Evolutionary conservation across 2,113 vertebrate genomes (phyloP).

Genomic region (Tricholaema leucomelas): DNA sequence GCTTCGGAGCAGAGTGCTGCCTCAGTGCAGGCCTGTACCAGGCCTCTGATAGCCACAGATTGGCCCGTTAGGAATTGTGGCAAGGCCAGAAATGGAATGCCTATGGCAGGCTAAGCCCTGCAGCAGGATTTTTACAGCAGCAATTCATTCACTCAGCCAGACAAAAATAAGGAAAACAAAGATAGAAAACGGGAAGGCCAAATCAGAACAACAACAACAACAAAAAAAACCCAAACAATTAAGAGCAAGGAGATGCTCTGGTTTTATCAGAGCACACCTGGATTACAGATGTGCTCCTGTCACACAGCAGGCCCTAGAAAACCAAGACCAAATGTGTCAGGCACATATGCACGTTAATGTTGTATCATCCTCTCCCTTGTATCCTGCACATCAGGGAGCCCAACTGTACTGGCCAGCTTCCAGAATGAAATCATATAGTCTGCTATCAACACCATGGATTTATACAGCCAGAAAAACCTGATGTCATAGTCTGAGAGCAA

Average conservation of each 20-base stretch:
- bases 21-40: background rate
- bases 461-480: constrained; percentile 28
- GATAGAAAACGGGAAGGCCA: background rate
- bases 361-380: background rate
- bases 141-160: background rate
- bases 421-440: constrained; percentile 46
- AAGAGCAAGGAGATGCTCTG: background rate
- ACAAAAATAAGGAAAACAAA: background rate
- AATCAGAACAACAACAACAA: background rate
- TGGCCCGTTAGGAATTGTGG: background rate
- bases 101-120: background rate
- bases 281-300: background rate
- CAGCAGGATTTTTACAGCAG: background rate
- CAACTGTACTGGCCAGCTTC: constrained; percentile 16
- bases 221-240: too few relatives aligned
- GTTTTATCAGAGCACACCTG: background rate
- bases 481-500: constrained; percentile 36
- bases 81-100: background rate
- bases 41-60: background rate
- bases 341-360: background rate
- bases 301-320: background rate
- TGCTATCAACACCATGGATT: constrained; percentile 37
- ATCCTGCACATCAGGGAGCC: background rate
- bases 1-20: background rate
- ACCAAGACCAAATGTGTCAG: background rate